phyloP scores from a whole-genome alignment of 2,113 vertebrate species.

The Proterorhinus semilunaris region DNA sequence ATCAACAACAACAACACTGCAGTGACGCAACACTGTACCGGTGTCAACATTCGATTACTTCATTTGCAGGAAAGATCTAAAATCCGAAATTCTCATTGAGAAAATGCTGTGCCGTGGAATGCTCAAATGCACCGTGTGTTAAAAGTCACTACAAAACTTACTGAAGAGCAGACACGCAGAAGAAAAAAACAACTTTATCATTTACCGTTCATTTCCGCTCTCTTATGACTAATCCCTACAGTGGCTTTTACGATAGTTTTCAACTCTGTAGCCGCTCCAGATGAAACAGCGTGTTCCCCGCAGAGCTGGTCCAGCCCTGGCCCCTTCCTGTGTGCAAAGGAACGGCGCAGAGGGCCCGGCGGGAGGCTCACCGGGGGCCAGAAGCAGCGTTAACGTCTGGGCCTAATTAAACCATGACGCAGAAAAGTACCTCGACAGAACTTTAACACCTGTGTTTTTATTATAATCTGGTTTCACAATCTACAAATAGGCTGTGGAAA shows the following conservation, averaged over 20 bases:
- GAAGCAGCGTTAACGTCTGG: not conserved
- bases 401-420: constrained; percentile 11
- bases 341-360: not conserved
- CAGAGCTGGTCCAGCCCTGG: not conserved
- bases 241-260: not conserved
- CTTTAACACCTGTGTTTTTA: not conserved
- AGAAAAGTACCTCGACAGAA: not conserved
- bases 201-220: not conserved
- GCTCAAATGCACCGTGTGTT: no score
- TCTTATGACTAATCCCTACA: not conserved
- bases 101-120: no score
- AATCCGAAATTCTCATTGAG: no score
- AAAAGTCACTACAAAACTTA: not conserved
- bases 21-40: no score
- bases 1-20: no score
- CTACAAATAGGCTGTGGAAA: no score
- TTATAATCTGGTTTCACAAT: not conserved
- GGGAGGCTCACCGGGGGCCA: not conserved
- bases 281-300: not conserved
- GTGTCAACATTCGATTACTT: no score
- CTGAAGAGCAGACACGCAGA: not conserved
- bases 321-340: not conserved
- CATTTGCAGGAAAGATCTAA: no score
- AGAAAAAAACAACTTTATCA: not conserved
- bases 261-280: not conserved